Evolutionary conservation across 2,888 invertebrate species (phyloP).

Genomic region (Athetis lepigone): DNA sequence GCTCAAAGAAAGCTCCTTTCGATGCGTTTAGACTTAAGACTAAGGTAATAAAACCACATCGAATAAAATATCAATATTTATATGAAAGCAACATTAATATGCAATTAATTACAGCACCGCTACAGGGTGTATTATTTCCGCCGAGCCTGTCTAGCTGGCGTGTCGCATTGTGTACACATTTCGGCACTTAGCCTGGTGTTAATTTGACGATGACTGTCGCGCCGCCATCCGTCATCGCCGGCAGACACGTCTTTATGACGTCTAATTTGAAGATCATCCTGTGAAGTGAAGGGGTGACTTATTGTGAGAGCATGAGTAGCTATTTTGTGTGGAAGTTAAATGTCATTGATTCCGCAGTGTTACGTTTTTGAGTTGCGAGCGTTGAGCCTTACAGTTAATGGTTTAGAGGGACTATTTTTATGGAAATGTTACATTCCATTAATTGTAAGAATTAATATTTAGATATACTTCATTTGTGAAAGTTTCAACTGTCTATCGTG

Average conservation of each 20-base stretch:
- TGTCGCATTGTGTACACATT: slow-evolving; percentile 85
- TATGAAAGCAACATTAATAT: slow-evolving; percentile 38
- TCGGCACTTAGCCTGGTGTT: slow-evolving; percentile 87
- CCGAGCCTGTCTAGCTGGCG: slow-evolving; percentile 70
- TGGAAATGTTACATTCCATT: too few species aligned
- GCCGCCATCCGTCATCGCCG: slow-evolving; percentile 86
- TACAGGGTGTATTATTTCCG: slow-evolving; percentile 71
- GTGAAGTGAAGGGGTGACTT: slow-evolving; percentile 81
- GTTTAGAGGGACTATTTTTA: neutral
- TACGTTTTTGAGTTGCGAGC: slow-evolving; percentile 42
- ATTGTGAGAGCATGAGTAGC: slow-evolving; percentile 82
- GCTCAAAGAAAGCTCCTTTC: neutral
- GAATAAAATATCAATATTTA: neutral
- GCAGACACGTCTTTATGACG: slow-evolving; percentile 83
- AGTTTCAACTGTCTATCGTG: too few species aligned
- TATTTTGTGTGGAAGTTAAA: slow-evolving; percentile 70
- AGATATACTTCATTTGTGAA: too few species aligned
- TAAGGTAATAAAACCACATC: neutral
- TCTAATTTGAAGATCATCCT: slow-evolving; percentile 86
- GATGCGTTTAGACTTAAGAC: neutral
- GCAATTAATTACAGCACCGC: slow-evolving; percentile 50
- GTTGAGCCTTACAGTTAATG: slow-evolving; percentile 1
- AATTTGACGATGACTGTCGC: slow-evolving; percentile 88
- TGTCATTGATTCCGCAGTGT: slow-evolving; percentile 57
- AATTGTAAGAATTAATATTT: too few species aligned